A percentile compares a stretch with the other conserved stretches of the same genome.
These are phyloP conservation scores for Cottoperca gobio DNA, from an alignment of 2,797 vertebrate species.

Conservation along the genomic window DNA sequence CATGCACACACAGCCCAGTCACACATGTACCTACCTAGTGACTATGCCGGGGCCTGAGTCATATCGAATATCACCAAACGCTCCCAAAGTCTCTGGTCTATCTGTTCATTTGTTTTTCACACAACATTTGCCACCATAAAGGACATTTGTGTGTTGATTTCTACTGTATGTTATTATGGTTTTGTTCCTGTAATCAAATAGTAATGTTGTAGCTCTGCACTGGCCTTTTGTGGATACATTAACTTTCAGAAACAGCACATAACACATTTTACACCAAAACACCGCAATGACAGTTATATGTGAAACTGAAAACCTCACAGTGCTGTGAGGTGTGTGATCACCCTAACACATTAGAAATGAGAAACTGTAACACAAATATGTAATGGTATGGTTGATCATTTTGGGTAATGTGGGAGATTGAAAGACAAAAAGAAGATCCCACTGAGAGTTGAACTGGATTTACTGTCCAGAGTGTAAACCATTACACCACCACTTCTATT, in stretches of 20 bases:
- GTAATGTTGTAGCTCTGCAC: slow-evolving; percentile 47
- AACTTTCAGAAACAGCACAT: slow-evolving; percentile 35
- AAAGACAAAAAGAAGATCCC: slow-evolving; percentile 36
- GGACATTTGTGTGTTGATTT: slow-evolving; percentile 44
- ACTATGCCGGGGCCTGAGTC: slow-evolving; percentile 40
- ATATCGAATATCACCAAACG: slow-evolving; percentile 48
- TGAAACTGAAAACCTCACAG: slow-evolving; percentile 26
- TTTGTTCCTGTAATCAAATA: slow-evolving; percentile 47
- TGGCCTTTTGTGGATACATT: slow-evolving; percentile 23
- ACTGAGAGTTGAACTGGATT: slow-evolving; percentile 56
- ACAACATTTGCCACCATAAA: slow-evolving; percentile 29
- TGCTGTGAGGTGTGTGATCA: slow-evolving; percentile 9
- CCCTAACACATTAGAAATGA: slow-evolving; percentile 7
- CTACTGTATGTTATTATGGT: slow-evolving; percentile 45
- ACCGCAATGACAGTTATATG: slow-evolving; percentile 36
- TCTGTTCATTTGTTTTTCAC: slow-evolving; percentile 44
- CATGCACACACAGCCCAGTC: slow-evolving; percentile 34
- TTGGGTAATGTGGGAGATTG: slow-evolving; percentile 18
- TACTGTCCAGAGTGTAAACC: slow-evolving; percentile 55
- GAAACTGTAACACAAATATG: slow-evolving; percentile 23
- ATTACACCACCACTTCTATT: slow-evolving; percentile 39
- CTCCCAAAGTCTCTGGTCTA: slow-evolving; percentile 47
- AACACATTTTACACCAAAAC: slow-evolving; percentile 27
- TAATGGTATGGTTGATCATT: background rate
- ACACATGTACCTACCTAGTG: slow-evolving; percentile 39